Conservation (phyloP, 1,140 invertebrate species). For the Bombyx mandarina region DNA sequence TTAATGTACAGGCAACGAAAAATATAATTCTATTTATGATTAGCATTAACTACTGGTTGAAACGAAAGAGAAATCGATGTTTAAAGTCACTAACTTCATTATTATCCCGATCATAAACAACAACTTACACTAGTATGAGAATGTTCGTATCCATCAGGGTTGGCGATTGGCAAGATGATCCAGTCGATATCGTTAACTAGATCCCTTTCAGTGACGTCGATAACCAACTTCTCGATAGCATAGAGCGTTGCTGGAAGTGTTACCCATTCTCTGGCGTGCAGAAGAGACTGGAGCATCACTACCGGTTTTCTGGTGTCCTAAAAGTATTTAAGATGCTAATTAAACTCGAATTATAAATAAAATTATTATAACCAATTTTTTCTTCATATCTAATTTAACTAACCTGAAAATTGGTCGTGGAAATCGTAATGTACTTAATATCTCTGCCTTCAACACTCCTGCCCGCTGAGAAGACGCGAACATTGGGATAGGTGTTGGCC, state of each 20-base stretch:
- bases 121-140: too few species aligned
- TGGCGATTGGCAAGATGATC: slow-evolving; percentile 69
- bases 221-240: slow-evolving; percentile 75
- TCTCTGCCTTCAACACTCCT: slow-evolving; percentile 55
- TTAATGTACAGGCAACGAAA: too few species aligned
- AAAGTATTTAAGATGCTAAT: not conserved
- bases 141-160: slow-evolving; percentile 39
- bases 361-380: too few species aligned
- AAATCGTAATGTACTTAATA: slow-evolving; percentile 67
- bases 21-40: too few species aligned
- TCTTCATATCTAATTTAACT: not conserved
- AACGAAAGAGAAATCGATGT: too few species aligned
- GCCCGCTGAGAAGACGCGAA: slow-evolving; percentile 51
- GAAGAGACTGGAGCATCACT: slow-evolving; percentile 72
- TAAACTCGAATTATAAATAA: too few species aligned
- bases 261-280: slow-evolving; percentile 76
- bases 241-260: slow-evolving; percentile 75
- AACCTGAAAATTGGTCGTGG: slow-evolving; percentile 71
- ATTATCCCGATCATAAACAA: too few species aligned
- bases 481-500: slow-evolving; percentile 46
- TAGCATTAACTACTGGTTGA: too few species aligned
- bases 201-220: slow-evolving; percentile 68
- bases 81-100: too few species aligned
- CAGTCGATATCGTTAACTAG: slow-evolving; percentile 51
- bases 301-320: slow-evolving; percentile 61